These are phyloP conservation scores for Cephalopterus ornatus DNA, from an alignment of 2,113 vertebrate species.

Conservation along the genomic window DNA sequence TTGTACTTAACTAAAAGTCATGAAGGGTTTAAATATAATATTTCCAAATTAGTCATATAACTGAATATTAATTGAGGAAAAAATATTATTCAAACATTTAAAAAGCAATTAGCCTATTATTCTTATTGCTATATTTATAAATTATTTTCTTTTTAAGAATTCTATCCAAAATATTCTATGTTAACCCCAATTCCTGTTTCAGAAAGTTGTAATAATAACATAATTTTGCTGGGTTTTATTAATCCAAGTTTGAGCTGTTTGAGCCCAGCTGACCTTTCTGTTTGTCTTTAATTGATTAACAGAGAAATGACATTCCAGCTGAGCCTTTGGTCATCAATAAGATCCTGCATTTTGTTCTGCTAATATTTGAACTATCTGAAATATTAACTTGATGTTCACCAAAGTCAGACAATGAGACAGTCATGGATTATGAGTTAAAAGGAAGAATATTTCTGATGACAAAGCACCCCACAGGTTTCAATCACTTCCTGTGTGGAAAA, in stretches of 20 bases:
- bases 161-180: not conserved
- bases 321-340: not conserved
- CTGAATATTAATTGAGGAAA: not conserved
- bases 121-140: not conserved
- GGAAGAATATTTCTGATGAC: not conserved
- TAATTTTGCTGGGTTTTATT: not conserved
- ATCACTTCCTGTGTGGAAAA: not conserved
- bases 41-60: not conserved
- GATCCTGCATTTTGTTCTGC: not conserved
- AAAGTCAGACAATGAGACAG: not conserved
- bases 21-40: not conserved
- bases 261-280: not conserved
- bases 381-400: not conserved
- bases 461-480: not conserved
- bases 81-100: slow-evolving; percentile 23
- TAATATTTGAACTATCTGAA: not conserved
- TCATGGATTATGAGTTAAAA: not conserved
- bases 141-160: not conserved
- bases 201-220: not conserved
- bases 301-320: not conserved
- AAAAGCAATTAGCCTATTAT: not conserved
- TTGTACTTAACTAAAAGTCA: not conserved
- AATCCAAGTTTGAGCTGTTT: not conserved
- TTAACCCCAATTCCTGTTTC: not conserved
- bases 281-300: not conserved